Evolutionary conservation across 2,888 invertebrate genomes (phyloP).

Genomic region (Drosophila mettleri): DNA sequence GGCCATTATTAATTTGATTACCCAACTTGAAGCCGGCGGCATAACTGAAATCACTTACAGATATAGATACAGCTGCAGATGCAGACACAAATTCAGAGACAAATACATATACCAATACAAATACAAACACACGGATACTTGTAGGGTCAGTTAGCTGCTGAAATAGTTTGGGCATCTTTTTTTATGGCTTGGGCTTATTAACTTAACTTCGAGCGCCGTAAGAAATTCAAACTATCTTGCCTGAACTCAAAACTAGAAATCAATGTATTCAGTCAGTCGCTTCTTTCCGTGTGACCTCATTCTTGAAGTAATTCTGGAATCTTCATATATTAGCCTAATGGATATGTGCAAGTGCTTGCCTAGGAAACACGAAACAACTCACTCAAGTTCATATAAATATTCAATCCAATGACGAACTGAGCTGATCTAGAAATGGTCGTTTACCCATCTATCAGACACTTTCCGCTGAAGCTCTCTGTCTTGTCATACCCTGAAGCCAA

Average conservation of each 20-base stretch:
- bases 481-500: not conserved
- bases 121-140: conserved; percentile 30
- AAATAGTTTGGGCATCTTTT: conserved; percentile 20
- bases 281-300: conserved; percentile 4
- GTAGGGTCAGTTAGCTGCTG: conserved; percentile 4
- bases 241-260: not conserved
- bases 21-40: conserved; percentile 61
- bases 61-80: conserved; percentile 27
- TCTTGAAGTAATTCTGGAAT: conserved; percentile 6
- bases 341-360: not conserved
- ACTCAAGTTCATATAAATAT: not conserved
- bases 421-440: conserved; percentile 1
- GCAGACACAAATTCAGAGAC: not conserved
- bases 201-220: conserved; percentile 21
- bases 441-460: conserved; percentile 7
- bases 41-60: conserved; percentile 42
- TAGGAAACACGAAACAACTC: not conserved
- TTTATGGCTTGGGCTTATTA: conserved; percentile 6
- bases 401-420: not conserved
- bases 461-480: not conserved
- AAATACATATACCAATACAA: not conserved
- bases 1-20: conserved; percentile 79
- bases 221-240: conserved; percentile 19
- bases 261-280: conserved; percentile 3
- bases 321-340: not conserved